Evolutionary conservation across 2,113 vertebrate genomes (phyloP).

Genomic region (Xyliphius kryptos): DNA sequence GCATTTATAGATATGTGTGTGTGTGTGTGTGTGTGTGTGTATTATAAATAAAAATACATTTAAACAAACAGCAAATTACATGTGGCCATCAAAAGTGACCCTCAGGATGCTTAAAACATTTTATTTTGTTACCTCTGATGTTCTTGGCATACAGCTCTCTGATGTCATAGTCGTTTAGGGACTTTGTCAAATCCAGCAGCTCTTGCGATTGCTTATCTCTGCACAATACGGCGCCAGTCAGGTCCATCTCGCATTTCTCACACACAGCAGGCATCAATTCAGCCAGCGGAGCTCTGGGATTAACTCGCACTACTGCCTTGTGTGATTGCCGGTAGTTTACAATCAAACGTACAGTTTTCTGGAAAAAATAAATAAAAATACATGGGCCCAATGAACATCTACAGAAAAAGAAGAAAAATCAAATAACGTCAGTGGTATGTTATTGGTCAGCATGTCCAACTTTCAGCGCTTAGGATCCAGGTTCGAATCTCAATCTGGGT

Average conservation of each 20-base stretch:
- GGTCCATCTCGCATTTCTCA: conserved; percentile 85
- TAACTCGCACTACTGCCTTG: conserved; percentile 85
- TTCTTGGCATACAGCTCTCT: conserved; percentile 84
- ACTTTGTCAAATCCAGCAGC: conserved; percentile 73
- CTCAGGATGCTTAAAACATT: too few relatives aligned
- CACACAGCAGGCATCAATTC: conserved; percentile 71
- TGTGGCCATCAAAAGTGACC: too few relatives aligned
- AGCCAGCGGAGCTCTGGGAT: conserved; percentile 74
- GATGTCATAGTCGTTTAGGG: conserved; percentile 80
- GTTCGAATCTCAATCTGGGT: too few relatives aligned
- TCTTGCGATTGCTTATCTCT: conserved; percentile 72
- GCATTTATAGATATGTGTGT: too few relatives aligned
- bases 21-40: too few relatives aligned
- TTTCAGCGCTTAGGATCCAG: too few relatives aligned
- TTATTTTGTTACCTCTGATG: neutral
- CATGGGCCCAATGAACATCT: neutral
- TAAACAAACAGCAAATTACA: too few relatives aligned
- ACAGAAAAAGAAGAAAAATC: neutral
- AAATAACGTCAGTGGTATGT: neutral
- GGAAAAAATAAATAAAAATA: neutral
- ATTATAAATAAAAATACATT: too few relatives aligned
- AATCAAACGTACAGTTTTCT: conserved; percentile 87
- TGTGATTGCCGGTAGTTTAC: conserved; percentile 90
- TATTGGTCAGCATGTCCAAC: too few relatives aligned
- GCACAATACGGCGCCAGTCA: conserved; percentile 68